A percentile compares a stretch with the other conserved stretches of the same genome.
Conservation (phyloP, 1,140 invertebrate species). For the Drosophila oshimai region DNA sequence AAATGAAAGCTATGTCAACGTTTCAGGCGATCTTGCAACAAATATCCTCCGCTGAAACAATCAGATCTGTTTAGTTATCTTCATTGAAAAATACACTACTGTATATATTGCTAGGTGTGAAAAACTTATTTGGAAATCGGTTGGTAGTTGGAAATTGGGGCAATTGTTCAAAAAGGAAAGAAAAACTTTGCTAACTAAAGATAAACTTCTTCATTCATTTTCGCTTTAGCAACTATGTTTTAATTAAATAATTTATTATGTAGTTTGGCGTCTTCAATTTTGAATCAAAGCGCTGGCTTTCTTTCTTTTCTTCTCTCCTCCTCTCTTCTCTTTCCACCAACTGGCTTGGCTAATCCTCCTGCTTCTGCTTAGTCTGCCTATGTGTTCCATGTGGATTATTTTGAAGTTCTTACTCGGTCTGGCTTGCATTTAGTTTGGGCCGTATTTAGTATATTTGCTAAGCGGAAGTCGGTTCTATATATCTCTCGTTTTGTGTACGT, state of each 20-base stretch:
- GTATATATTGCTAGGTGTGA: conserved; percentile 24
- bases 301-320: conserved; percentile 1
- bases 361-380: not conserved
- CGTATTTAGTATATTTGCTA: conserved; percentile 50
- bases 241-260: conserved; percentile 45
- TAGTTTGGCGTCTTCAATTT: conserved; percentile 62
- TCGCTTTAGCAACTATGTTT: conserved; percentile 43
- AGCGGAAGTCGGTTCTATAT: conserved; percentile 68
- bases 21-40: conserved; percentile 30
- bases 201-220: conserved; percentile 27
- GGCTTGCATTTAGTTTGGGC: conserved; percentile 40
- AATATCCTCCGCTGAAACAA: conserved; percentile 42
- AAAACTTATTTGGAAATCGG: conserved; percentile 12
- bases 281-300: conserved; percentile 60
- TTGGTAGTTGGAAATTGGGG: not conserved
- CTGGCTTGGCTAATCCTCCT: not conserved
- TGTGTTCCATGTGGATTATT: conserved; percentile 23
- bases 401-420: conserved; percentile 24
- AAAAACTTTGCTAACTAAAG: conserved; percentile 72
- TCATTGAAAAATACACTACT: conserved; percentile 35
- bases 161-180: conserved; percentile 22
- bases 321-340: not conserved
- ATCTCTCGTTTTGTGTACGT: conserved; percentile 24
- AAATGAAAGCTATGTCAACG: conserved; percentile 65
- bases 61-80: conserved; percentile 16